Percentiles rank a stretch among this genome's conserved stretches.
Conservation (phyloP, 2,888 invertebrate genomes). For the Candidula unifasciata region DNA sequence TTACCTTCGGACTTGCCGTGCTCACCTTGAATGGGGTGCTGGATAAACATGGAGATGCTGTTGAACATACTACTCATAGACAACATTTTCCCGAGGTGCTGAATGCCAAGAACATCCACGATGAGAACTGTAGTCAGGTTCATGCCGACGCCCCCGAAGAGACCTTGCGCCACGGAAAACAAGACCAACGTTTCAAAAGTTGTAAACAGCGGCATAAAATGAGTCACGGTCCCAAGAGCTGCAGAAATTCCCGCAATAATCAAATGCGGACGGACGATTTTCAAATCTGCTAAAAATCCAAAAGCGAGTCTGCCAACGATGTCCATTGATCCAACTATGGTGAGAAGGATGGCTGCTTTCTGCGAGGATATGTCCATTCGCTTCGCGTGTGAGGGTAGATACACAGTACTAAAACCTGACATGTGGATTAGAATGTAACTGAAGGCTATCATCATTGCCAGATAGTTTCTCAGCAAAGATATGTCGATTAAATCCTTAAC, state of each 20-base stretch:
- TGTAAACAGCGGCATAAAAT: conserved; percentile 14
- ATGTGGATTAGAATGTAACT: not conserved
- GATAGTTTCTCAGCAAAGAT: conserved; percentile 22
- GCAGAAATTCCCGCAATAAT: not conserved
- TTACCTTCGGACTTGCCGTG: too few relatives aligned
- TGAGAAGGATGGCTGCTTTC: conserved; percentile 18
- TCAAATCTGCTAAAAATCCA: conserved; percentile 41
- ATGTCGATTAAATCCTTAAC: not conserved
- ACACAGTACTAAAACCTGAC: not conserved
- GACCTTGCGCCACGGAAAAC: conserved; percentile 12
- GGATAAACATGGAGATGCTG: conserved; percentile 17
- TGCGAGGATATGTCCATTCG: conserved; percentile 1
- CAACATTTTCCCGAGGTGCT: conserved; percentile 4
- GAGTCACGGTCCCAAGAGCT: conserved; percentile 6
- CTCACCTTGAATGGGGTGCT: conserved; percentile 36
- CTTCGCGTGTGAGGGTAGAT: conserved; percentile 28
- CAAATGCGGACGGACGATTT: not conserved
- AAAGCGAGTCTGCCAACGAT: conserved; percentile 11
- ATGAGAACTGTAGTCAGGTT: conserved; percentile 27
- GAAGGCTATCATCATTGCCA: not conserved
- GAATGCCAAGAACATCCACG: conserved; percentile 16
- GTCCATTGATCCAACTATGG: conserved; percentile 27
- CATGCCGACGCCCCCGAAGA: conserved; percentile 1
- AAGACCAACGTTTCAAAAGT: not conserved
- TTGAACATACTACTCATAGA: conserved; percentile 27